phyloP scores from a whole-genome alignment of 1,140 invertebrate species.

The Neodiprion virginianus region DNA sequence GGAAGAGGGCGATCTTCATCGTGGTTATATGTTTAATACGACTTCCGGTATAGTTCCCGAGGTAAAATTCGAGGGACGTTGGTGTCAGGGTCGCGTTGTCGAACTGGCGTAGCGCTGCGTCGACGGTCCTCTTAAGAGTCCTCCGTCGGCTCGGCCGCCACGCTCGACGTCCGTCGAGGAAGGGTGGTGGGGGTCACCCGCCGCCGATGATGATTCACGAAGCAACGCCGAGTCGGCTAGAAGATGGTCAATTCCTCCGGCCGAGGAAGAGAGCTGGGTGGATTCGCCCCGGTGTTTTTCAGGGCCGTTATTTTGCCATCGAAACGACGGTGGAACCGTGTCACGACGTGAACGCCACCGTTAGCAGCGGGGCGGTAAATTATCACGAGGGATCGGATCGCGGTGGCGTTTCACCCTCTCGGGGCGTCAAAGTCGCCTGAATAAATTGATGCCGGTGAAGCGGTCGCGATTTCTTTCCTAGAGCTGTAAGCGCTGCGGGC shows the following conservation, averaged over 20 bases:
- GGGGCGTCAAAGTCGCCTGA: too few relatives aligned
- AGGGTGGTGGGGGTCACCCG: constrained; percentile 40
- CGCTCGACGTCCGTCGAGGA: background rate
- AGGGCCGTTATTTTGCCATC: too few relatives aligned
- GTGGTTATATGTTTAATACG: constrained; percentile 36
- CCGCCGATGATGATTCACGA: constrained; percentile 57
- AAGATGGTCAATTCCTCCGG: constrained; percentile 35
- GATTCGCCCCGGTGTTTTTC: background rate
- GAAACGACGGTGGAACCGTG: too few relatives aligned
- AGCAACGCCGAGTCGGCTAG: constrained; percentile 44
- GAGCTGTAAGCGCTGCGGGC: too few relatives aligned
- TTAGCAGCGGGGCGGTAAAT: too few relatives aligned
- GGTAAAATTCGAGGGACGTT: constrained; percentile 56
- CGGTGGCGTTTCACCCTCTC: too few relatives aligned
- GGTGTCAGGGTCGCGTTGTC: constrained; percentile 60
- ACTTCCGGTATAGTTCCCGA: constrained; percentile 15
- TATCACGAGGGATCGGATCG: too few relatives aligned
- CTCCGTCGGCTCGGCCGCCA: constrained; percentile 36
- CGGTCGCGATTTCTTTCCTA: too few relatives aligned
- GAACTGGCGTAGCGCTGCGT: constrained; percentile 56
- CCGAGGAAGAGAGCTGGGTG: background rate
- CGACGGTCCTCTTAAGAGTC: constrained; percentile 60
- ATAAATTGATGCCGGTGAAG: too few relatives aligned
- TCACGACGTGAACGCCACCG: too few relatives aligned
- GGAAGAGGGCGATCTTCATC: constrained; percentile 53